A percentile compares a stretch with the other conserved stretches of the same genome.
Evolutionary conservation across 2,113 vertebrate genomes (phyloP).

Genomic region (Pholis gunnellus): DNA sequence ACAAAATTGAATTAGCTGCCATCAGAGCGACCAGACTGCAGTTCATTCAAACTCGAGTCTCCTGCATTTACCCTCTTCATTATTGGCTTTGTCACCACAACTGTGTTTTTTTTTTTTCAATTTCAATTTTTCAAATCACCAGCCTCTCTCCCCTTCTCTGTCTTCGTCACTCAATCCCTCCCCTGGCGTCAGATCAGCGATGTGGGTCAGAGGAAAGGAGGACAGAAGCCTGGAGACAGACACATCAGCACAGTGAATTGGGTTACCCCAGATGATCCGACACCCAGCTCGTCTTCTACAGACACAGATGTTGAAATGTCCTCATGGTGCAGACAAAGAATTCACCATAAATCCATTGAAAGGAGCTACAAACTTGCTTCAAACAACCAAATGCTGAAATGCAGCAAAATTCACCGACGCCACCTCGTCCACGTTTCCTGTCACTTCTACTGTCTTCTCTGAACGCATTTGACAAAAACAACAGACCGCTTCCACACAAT

Average conservation of each 20-base stretch:
- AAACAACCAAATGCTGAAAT: background rate
- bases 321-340: background rate
- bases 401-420: too few relatives aligned
- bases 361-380: background rate
- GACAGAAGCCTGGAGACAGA: slow-evolving; percentile 14
- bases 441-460: background rate
- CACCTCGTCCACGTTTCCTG: background rate
- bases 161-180: background rate
- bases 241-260: background rate
- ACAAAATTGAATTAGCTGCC: too few relatives aligned
- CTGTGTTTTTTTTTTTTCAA: too few relatives aligned
- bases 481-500: too few relatives aligned
- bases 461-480: too few relatives aligned
- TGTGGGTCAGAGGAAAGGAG: slow-evolving; percentile 31
- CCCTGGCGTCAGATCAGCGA: background rate
- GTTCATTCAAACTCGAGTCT: too few relatives aligned
- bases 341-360: background rate
- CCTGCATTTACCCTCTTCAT: too few relatives aligned
- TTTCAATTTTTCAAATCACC: background rate
- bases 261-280: slow-evolving; percentile 21
- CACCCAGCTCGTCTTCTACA: background rate
- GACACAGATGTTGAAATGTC: slow-evolving; percentile 8
- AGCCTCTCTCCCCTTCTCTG: background rate
- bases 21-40: too few relatives aligned
- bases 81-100: too few relatives aligned